Base-by-base conservation (phyloP, 2,113 vertebrate genomes). In the Notarius quadriscutis region DNA sequence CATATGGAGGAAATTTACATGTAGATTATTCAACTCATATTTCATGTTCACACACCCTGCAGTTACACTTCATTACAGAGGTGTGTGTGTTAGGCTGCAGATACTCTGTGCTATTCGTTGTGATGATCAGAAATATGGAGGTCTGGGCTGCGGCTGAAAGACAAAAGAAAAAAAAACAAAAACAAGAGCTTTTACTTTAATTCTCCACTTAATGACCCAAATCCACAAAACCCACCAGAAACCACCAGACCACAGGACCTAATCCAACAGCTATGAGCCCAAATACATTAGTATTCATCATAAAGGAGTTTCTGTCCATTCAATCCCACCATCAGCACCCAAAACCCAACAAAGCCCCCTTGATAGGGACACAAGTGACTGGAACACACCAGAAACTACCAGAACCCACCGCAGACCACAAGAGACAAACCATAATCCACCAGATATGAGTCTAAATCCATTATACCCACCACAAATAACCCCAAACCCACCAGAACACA, bases 141-240 rank as follows among this genome's bases (percentile, higher is more conserved):
- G 95, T 81, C 95, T 92, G 93, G 92, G 88, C 91, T 92, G 93
- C 88, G 95, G 95, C 95, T 96, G 95, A 93, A 96, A 96, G 89
- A 96, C 92, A 96, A 95, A 41, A 41, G 41, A 41, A 41, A 41
- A 34, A 41, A 41, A 41, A 41, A n/a, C n/a, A 2, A 84, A 95
- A 95, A 91, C 93, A 80, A 88, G 51, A 18, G 77, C 89, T 92
- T 91, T 91, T 65, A 74, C 12, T 57, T 75, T 55, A 30, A 78
- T 48, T 48, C 79, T 81, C 51, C n/a, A 34, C 8, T 51, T 67
- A 62, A 58, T 58, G 60, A 74, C 80, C 84, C 88, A 14, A 77
- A 41, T 2, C 67, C 25, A 65, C 14, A 4, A 14, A 77, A 51
- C 51, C 48, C 74, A 53, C 74, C 71, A 74, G 30, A 74, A 20